Conservation (phyloP, 2,888 invertebrate species). For the Polyommatus icarus region DNA sequence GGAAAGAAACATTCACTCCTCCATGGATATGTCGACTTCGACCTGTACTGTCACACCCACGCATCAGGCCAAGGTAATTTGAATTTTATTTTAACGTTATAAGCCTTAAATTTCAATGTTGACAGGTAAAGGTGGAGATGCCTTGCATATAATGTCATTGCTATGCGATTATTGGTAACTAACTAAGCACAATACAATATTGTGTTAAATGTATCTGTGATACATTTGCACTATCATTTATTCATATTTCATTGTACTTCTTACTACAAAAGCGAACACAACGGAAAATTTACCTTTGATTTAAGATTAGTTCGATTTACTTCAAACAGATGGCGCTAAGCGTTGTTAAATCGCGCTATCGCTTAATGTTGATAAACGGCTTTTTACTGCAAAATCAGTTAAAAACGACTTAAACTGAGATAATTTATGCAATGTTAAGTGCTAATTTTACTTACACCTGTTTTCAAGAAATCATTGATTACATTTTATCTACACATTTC, state of each 20-base stretch:
- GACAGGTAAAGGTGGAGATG: background rate
- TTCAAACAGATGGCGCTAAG: background rate
- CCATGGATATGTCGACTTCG: conserved; percentile 77
- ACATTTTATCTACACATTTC: too few species aligned
- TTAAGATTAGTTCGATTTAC: background rate
- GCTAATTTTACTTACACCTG: too few species aligned
- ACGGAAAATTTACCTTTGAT: background rate
- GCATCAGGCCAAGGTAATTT: conserved; percentile 75
- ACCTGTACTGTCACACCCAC: conserved; percentile 82
- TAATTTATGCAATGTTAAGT: background rate
- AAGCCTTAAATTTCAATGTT: background rate
- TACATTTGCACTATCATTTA: conserved; percentile 2
- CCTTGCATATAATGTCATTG: background rate
- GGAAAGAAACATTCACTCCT: conserved; percentile 88
- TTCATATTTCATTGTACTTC: background rate
- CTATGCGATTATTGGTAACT: background rate
- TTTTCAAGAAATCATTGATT: too few species aligned
- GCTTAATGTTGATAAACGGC: background rate
- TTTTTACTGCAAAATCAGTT: background rate
- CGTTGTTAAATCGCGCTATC: conserved; percentile 14
- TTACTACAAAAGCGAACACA: background rate
- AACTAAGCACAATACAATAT: conserved; percentile 10
- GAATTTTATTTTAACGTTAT: background rate
- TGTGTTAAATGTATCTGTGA: background rate
- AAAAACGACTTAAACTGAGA: background rate